phyloP scores from a whole-genome alignment of 2,113 vertebrate species.

The Perca fluviatilis region DNA sequence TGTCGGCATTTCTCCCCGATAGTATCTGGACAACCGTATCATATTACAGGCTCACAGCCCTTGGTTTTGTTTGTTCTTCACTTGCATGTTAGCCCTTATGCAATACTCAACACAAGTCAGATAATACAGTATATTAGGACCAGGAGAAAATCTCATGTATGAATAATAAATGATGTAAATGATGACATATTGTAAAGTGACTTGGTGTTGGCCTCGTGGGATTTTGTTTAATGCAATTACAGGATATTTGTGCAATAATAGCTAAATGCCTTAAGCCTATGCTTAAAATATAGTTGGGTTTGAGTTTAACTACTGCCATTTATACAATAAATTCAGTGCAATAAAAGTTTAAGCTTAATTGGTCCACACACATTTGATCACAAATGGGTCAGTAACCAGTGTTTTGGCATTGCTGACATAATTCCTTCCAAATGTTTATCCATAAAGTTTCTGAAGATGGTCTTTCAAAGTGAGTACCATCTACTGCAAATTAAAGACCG shows the following conservation, averaged over 20 bases:
- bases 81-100: conserved; percentile 34
- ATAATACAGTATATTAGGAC: not conserved
- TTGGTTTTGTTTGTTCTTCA: conserved; percentile 18
- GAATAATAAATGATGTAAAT: conserved; percentile 24
- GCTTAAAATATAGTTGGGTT: not conserved
- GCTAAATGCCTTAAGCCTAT: not conserved
- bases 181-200: not conserved
- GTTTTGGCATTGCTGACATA: too few species aligned
- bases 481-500: not conserved
- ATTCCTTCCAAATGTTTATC: not conserved
- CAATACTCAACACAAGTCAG: not conserved
- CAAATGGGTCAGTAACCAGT: not conserved
- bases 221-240: not conserved
- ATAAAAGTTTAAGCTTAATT: not conserved
- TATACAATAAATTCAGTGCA: not conserved
- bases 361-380: not conserved
- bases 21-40: conserved; percentile 25
- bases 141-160: conserved; percentile 4
- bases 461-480: not conserved
- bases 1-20: conserved; percentile 28
- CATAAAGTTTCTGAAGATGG: not conserved
- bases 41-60: conserved; percentile 13
- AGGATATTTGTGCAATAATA: not conserved
- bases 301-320: not conserved
- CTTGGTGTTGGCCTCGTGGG: not conserved